A percentile compares a stretch with the other conserved stretches of the same genome.
Conservation (phyloP, 2,113 vertebrate genomes). For the Junco hyemalis region DNA sequence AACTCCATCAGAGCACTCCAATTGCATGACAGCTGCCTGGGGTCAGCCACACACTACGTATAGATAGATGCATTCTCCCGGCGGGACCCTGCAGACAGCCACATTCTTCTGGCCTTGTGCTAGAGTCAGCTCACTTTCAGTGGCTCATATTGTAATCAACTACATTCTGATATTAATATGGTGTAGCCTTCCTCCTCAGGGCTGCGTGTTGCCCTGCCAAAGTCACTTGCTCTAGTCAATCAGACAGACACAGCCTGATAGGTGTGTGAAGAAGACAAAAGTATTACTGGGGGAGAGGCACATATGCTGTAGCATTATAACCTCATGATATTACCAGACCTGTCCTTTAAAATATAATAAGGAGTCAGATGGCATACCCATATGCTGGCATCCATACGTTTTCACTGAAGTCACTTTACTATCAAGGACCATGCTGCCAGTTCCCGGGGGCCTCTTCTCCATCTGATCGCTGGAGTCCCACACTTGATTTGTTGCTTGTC, state of each 20-base stretch:
- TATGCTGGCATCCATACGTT: neutral
- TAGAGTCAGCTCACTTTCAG: conserved; percentile 45
- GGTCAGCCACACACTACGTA: neutral
- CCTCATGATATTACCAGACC: neutral
- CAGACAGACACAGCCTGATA: neutral
- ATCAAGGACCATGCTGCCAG: neutral
- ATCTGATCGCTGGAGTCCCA: neutral
- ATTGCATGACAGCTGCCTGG: conserved; percentile 38
- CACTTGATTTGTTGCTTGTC: neutral
- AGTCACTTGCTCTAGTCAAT: conserved; percentile 63
- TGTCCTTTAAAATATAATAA: conserved; percentile 22
- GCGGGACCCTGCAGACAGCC: conserved; percentile 29
- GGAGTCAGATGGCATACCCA: neutral
- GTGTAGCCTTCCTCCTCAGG: neutral
- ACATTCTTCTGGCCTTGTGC: conserved; percentile 55
- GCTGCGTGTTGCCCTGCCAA: neutral
- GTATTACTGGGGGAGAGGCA: neutral
- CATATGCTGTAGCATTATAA: neutral
- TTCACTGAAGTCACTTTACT: neutral
- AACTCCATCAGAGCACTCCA: neutral
- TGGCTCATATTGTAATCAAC: conserved; percentile 16
- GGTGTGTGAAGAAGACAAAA: neutral
- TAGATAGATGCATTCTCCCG: conserved; percentile 48
- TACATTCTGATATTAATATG: conserved; percentile 50
- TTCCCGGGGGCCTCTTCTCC: neutral